These are phyloP conservation scores for Trichogramma dendrolimi DNA, from an alignment of 2,888 invertebrate genomes.

Conservation along the genomic window DNA sequence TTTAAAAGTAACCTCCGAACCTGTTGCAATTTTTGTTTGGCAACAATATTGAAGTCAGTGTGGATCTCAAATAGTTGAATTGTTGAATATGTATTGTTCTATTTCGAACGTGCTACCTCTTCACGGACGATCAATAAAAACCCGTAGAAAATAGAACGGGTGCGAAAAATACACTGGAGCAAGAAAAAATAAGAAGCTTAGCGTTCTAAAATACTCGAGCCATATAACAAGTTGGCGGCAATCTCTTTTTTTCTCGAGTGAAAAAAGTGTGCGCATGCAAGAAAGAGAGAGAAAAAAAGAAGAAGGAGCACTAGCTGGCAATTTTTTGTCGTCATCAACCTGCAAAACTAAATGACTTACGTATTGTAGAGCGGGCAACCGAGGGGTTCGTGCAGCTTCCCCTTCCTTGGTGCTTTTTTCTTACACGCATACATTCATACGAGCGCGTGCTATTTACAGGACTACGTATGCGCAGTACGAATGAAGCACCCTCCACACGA, in stretches of 20 bases:
- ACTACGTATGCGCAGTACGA: constrained; percentile 19
- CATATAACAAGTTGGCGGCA: constrained; percentile 4
- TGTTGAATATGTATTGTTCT: no score
- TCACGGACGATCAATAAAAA: constrained; percentile 17
- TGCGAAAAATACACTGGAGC: not conserved
- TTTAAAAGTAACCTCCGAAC: no score
- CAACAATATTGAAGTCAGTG: no score
- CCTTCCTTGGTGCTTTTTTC: constrained; percentile 1
- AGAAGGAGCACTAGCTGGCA: not conserved
- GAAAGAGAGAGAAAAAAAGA: not conserved
- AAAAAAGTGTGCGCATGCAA: not conserved
- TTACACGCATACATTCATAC: not conserved
- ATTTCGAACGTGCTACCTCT: no score
- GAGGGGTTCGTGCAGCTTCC: constrained; percentile 27
- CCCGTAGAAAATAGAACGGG: not conserved
- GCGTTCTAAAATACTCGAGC: constrained; percentile 24
- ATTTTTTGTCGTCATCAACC: constrained; percentile 44
- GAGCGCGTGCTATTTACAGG: constrained; percentile 14
- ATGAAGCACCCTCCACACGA: constrained; percentile 36
- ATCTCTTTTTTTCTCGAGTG: constrained; percentile 2
- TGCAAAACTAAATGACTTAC: constrained; percentile 51
- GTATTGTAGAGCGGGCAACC: constrained; percentile 40
- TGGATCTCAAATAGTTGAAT: no score
- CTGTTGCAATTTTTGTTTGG: no score
- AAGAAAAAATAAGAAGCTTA: constrained; percentile 25